A percentile compares a stretch with the other conserved stretches of the same genome.
These are phyloP conservation scores for Eunapius fragilis DNA, from an alignment of 37 sponge, comb jelly and placozoan genomes.

Conservation along the genomic window DNA sequence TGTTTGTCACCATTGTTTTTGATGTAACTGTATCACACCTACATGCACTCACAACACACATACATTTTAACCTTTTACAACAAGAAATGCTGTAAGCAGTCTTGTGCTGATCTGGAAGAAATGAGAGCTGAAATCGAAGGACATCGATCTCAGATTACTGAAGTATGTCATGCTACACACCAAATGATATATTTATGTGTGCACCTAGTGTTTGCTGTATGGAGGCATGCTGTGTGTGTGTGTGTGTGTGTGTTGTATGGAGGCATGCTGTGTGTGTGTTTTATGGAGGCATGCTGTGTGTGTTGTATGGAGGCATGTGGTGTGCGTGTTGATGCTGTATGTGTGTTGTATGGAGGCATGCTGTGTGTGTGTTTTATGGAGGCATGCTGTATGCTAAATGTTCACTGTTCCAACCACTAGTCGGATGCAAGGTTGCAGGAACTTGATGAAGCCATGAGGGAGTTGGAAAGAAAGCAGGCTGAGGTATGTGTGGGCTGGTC, in stretches of 20 bases:
- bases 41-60: too few species aligned
- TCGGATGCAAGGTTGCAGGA: constrained; percentile 43
- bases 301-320: neutral
- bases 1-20: too few species aligned
- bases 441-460: neutral
- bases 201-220: neutral
- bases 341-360: neutral
- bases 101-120: constrained; percentile 32
- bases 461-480: constrained; percentile 55
- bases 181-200: neutral
- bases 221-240: neutral
- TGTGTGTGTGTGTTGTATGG: neutral
- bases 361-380: neutral
- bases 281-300: neutral
- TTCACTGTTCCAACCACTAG: neutral
- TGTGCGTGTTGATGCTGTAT: neutral
- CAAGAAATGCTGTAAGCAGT: constrained; percentile 37
- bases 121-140: constrained; percentile 29
- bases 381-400: neutral
- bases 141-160: constrained; percentile 32
- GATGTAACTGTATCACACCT: too few species aligned
- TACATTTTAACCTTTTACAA: neutral
- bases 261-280: neutral
- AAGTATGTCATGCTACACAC: neutral
- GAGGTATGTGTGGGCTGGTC: constrained; percentile 33